A percentile compares a stretch with the other conserved stretches of the same genome.
Evolutionary conservation across 2,113 vertebrate species (phyloP).

Genomic region (Calypte anna): DNA sequence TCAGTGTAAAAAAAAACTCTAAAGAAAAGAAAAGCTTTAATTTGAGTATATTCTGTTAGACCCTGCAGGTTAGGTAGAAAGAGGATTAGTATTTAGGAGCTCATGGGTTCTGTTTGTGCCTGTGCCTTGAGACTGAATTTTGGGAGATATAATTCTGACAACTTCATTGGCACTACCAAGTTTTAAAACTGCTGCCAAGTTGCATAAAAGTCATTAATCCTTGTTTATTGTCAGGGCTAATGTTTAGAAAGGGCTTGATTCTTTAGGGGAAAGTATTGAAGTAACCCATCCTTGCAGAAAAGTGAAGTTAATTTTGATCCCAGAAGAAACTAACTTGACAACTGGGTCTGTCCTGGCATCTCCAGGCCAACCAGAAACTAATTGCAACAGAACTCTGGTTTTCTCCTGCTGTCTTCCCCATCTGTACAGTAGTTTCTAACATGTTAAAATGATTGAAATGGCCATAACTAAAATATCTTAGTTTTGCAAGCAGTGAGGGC

Average conservation of each 20-base stretch:
- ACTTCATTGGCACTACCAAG: not conserved
- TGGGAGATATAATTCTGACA: not conserved
- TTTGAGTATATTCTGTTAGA: not conserved
- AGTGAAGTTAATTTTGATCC: slow-evolving; percentile 19
- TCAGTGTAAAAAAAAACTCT: not conserved
- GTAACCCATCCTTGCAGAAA: slow-evolving; percentile 16
- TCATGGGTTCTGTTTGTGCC: not conserved
- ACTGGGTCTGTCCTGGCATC: not conserved
- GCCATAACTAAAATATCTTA: not conserved
- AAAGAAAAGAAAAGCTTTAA: not conserved
- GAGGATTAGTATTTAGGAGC: not conserved
- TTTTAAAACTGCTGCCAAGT: not conserved
- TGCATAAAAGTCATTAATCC: slow-evolving; percentile 16
- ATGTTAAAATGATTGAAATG: not conserved
- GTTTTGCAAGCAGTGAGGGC: not conserved
- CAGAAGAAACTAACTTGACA: not conserved
- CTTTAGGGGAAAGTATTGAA: not conserved
- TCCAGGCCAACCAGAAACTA: not conserved
- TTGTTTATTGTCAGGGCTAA: slow-evolving; percentile 2
- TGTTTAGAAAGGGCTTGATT: not conserved
- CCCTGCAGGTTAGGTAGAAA: not conserved
- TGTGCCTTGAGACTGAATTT: not conserved
- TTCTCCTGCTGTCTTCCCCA: not conserved
- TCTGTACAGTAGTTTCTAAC: not conserved
- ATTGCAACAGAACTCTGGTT: not conserved